Evolutionary conservation across 2,113 vertebrate genomes (phyloP).

Genomic region (Dolichotis patagonum): DNA sequence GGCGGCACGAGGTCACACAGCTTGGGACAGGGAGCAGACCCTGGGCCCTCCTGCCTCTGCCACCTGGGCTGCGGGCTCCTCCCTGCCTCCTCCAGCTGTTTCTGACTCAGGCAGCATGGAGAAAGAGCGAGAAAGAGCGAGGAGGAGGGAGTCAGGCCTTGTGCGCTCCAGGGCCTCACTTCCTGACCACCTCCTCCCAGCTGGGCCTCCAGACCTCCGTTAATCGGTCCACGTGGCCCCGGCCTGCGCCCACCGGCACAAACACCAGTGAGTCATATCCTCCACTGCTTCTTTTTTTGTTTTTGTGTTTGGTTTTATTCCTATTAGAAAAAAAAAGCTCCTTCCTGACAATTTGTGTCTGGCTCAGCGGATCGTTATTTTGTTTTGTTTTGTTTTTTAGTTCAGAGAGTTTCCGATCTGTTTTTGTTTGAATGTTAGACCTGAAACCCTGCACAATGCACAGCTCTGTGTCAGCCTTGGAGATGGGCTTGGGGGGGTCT

Average conservation of each 20-base stretch:
- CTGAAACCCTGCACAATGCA: not conserved
- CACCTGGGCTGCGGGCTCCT: not conserved
- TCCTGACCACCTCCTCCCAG: not conserved
- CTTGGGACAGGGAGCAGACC: not conserved
- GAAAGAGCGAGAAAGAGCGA: not conserved
- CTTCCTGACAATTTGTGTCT: not conserved
- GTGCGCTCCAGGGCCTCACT: not conserved
- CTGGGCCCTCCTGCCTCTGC: not conserved
- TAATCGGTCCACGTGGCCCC: not conserved
- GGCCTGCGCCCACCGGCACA: not conserved
- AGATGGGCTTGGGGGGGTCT: not conserved
- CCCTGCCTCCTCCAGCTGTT: not conserved
- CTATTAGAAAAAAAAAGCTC: constrained; percentile 38
- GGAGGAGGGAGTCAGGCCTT: not conserved
- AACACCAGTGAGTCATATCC: constrained; percentile 47
- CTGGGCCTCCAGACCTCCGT: not conserved
- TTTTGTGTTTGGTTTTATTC: not conserved
- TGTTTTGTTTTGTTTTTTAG: not conserved
- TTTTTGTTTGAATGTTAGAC: not conserved
- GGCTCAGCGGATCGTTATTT: not conserved
- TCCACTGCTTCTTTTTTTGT: not conserved
- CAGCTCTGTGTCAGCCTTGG: not conserved
- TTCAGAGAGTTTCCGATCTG: not conserved
- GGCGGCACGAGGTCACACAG: not conserved
- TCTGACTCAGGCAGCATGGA: too few relatives aligned